A percentile compares a stretch with the other conserved stretches of the same genome.
phyloP scores from a whole-genome alignment of 2,888 invertebrate species.

The Epirrita christyi region DNA sequence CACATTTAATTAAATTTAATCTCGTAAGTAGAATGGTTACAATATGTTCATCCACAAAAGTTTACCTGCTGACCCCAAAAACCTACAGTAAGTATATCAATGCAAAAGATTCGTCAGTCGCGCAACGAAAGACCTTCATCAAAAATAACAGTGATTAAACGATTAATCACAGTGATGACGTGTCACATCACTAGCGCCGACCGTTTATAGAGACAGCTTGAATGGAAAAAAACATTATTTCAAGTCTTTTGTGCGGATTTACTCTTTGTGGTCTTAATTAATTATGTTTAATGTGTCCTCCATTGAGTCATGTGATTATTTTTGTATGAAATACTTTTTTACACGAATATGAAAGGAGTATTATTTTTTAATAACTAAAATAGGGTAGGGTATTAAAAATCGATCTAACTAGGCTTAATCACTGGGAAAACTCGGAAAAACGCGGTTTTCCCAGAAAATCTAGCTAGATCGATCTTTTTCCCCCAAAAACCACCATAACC shows the following conservation, averaged over 20 bases:
- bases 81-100: constrained; percentile 21
- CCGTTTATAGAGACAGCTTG: constrained; percentile 64
- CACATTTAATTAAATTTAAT: too few species aligned
- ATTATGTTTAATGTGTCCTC: constrained; percentile 46
- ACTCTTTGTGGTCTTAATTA: constrained; percentile 71
- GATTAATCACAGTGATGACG: constrained; percentile 66
- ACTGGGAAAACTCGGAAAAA: too few species aligned
- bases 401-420: too few species aligned
- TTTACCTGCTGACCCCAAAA: constrained; percentile 17
- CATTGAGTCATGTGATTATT: constrained; percentile 13
- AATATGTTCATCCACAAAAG: neutral
- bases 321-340: constrained; percentile 2
- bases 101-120: constrained; percentile 14
- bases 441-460: too few species aligned
- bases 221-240: constrained; percentile 60
- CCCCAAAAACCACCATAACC: too few species aligned
- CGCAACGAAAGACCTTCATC: constrained; percentile 28
- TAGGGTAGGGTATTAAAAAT: too few species aligned
- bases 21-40: neutral
- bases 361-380: too few species aligned
- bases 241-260: constrained; percentile 61
- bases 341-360: neutral
- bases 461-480: too few species aligned
- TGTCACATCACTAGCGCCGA: constrained; percentile 70
- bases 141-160: constrained; percentile 47